A percentile compares a stretch with the other conserved stretches of the same genome.
Conservation (phyloP, 2,888 invertebrate species). For the Aporophyla nigra region DNA sequence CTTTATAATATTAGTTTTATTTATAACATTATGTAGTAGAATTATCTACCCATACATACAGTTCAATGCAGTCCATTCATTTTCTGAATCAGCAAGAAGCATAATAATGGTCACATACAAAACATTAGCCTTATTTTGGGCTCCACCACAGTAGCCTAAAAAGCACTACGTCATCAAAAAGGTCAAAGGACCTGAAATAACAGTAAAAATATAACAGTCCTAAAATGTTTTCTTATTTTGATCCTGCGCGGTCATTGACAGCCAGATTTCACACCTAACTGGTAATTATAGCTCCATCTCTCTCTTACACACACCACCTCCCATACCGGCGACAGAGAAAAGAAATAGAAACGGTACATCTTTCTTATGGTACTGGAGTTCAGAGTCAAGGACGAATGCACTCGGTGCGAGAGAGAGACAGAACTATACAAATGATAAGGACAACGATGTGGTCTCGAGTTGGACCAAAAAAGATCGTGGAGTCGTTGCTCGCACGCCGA, state of each 20-base stretch:
- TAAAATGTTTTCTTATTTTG: conserved; percentile 80
- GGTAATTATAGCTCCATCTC: conserved; percentile 78
- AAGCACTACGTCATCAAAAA: conserved; percentile 43
- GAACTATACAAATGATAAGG: conserved; percentile 71
- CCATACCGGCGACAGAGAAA: conserved; percentile 71
- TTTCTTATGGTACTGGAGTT: conserved; percentile 78
- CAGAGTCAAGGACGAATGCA: conserved; percentile 88
- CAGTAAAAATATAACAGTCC: conserved; percentile 80
- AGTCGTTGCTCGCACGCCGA: conserved; percentile 79
- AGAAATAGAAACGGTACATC: conserved; percentile 84
- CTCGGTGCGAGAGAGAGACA: conserved; percentile 75
- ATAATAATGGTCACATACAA: conserved; percentile 2
- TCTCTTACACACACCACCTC: conserved; percentile 64
- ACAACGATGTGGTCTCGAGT: conserved; percentile 69
- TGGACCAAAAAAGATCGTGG: conserved; percentile 79
- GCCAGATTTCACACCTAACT: conserved; percentile 81
- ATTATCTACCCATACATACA: background rate
- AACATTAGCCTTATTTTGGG: background rate
- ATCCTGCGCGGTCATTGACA: conserved; percentile 89
- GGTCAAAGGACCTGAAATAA: conserved; percentile 81
- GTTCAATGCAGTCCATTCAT: background rate
- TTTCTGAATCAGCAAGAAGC: background rate
- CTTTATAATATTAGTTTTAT: too few species aligned
- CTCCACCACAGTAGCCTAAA: background rate
- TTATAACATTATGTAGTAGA: too few species aligned